Conservation (phyloP, 2,113 vertebrate genomes). For the Oceanodroma tethys region DNA sequence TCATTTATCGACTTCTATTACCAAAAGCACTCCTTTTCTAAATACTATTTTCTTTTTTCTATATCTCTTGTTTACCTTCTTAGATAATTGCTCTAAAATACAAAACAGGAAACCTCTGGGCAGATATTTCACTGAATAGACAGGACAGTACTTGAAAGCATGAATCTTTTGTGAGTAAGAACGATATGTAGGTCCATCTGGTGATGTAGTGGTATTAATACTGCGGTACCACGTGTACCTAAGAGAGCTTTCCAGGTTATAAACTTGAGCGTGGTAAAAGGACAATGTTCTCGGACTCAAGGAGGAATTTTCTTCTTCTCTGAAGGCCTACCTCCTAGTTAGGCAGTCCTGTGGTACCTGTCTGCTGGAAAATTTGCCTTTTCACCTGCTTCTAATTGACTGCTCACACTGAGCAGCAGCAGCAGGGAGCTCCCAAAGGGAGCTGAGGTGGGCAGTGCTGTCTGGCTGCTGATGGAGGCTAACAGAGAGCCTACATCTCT, state of each 20-base stretch:
- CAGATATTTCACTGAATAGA: neutral
- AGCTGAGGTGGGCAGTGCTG: neutral
- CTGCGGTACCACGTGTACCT: neutral
- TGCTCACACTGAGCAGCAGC: neutral
- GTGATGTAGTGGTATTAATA: neutral
- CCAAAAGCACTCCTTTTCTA: neutral
- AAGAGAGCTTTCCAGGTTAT: neutral
- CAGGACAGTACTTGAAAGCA: neutral
- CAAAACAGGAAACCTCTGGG: neutral
- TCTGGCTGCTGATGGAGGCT: neutral
- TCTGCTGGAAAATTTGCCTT: neutral
- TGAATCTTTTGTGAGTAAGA: neutral
- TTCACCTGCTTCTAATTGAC: slow-evolving; percentile 31
- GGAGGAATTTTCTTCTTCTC: neutral
- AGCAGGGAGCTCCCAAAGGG: neutral
- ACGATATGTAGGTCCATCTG: neutral
- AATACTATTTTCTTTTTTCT: neutral
- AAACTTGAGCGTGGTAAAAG: neutral
- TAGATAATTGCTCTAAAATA: neutral
- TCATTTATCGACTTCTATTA: neutral
- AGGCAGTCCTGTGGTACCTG: neutral
- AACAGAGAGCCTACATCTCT: neutral
- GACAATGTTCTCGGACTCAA: neutral
- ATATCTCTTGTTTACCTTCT: neutral
- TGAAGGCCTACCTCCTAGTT: neutral